Evolutionary conservation across 2,888 invertebrate species (phyloP).

Genomic region (Mamestra brassicae): DNA sequence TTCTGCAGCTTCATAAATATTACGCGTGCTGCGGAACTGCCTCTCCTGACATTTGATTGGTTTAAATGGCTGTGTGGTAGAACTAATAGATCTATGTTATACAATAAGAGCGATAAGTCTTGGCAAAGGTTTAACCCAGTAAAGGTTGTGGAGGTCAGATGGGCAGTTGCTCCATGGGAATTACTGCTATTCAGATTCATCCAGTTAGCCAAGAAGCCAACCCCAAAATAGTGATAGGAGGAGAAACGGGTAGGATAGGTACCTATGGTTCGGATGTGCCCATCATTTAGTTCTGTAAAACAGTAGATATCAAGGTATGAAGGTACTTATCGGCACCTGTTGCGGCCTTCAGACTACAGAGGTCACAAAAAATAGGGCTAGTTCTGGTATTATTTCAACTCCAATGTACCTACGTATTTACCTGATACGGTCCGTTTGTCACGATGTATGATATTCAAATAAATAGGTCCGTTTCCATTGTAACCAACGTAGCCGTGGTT

Average conservation of each 20-base stretch:
- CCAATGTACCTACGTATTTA: neutral
- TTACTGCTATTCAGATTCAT: neutral
- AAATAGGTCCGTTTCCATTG: slow-evolving; percentile 29
- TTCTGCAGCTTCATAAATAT: slow-evolving; percentile 35
- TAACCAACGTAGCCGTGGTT: slow-evolving; percentile 20
- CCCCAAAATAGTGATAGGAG: too few species aligned
- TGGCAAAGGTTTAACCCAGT: neutral
- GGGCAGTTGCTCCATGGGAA: neutral
- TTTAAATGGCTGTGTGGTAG: slow-evolving; percentile 4
- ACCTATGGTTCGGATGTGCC: neutral
- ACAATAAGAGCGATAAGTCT: neutral
- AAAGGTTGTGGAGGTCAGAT: neutral
- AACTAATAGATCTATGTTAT: slow-evolving; percentile 1
- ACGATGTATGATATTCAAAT: slow-evolving; percentile 4
- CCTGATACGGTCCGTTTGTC: neutral
- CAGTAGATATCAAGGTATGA: neutral
- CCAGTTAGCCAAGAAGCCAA: neutral
- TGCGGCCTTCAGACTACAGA: neutral
- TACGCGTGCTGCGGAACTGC: slow-evolving; percentile 10
- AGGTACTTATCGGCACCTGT: too few species aligned
- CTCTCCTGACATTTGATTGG: slow-evolving; percentile 30
- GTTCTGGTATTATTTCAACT: neutral
- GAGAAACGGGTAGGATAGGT: neutral
- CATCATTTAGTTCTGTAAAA: neutral
- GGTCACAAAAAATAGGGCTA: too few species aligned